Evolutionary conservation across 2,888 invertebrate genomes (phyloP).

Genomic region (Tiliacea citrago): DNA sequence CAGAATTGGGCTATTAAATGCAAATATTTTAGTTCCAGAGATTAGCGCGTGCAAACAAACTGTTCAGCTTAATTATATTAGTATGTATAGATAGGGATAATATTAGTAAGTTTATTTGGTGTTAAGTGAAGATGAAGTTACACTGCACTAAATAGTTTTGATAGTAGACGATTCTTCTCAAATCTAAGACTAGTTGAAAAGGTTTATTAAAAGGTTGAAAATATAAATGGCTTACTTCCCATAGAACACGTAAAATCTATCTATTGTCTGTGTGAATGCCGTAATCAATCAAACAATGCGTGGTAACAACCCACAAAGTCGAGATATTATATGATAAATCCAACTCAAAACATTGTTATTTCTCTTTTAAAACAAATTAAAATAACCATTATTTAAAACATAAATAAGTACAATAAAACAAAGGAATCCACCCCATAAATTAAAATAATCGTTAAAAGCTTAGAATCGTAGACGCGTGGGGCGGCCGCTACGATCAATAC

Average conservation of each 20-base stretch:
- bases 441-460: constrained; percentile 58
- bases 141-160: not conserved
- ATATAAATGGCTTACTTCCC: not conserved
- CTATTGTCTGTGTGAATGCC: not conserved
- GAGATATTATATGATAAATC: not conserved
- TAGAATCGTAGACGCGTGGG: constrained; percentile 59
- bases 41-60: too few species aligned
- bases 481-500: constrained; percentile 69
- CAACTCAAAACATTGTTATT: not conserved
- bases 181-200: too few species aligned
- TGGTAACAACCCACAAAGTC: not conserved
- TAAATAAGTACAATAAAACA: not conserved
- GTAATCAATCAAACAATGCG: constrained; percentile 10
- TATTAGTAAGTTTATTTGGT: not conserved
- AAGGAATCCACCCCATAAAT: constrained; percentile 17
- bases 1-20: too few species aligned
- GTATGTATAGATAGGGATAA: not conserved
- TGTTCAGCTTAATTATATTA: too few species aligned
- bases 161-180: too few species aligned
- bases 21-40: too few species aligned
- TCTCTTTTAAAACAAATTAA: not conserved
- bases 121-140: not conserved
- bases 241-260: not conserved
- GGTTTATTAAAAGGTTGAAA: too few species aligned
- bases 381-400: not conserved